Evolutionary conservation across 2,113 vertebrate species (phyloP), one percentile per base, ranked within the genome.

Genomic region (Pongo pygmaeus): DNA sequence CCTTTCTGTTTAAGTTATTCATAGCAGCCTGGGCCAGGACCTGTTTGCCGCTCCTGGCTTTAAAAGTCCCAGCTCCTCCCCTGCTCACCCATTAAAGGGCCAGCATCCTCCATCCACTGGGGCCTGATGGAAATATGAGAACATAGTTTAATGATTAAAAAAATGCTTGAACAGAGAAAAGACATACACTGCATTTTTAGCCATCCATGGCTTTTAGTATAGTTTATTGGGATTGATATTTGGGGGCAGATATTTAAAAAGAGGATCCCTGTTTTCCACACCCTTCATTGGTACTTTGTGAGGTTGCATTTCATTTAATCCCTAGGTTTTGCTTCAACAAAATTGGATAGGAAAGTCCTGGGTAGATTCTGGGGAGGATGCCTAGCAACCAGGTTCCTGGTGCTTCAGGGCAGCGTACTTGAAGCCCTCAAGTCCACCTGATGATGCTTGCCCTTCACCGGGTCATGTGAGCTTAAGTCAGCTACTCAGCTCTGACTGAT

Each of bases 41-140:
- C 32, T 5, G 22, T 11, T 46, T 3, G 43, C 59, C 5, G 17
- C 67, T 81, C 52, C 9, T 25, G 55, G 32, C 46, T 97, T 98
- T 98, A 97, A 94, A 52, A 84, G 55, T 57, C 84, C 78, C 67
- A 52, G 67, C 85, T 38, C 94, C 90, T 84, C 96, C 96, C 81
- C 78, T 46, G 23, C 11, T 86, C 20, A 67, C 46, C 74, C 3
- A 35, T 98, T 97, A 98, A 98, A 98, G 98, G 84, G 81, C 95
- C 78, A 96, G 77, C 46, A 64, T 57, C 52, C 35, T 18, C 46
- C 52, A 38, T 52, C 32, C n/a, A 38, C 3, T 30, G 38, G 30
- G 5, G 50, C 75, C 77, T 84, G 18, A 32, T 69, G n/a, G 92
- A 90, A 88, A 80, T 57, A 46, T 72, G 6, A 94, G 84, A 91